Base-by-base conservation (phyloP, 2,113 vertebrate species). In the Cynopterus brachyotis region DNA sequence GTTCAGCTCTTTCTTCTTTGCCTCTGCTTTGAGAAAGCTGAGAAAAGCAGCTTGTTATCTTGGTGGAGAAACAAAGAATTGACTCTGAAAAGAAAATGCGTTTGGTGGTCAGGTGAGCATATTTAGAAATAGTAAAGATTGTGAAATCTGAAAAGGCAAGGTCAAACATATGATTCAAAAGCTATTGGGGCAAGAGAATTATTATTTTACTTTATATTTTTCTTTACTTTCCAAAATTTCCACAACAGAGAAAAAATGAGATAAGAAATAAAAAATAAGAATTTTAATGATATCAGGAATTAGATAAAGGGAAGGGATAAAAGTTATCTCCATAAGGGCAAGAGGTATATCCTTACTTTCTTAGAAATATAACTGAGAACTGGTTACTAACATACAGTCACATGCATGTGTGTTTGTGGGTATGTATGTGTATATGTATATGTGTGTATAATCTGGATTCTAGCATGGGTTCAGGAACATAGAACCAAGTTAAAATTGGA, bases 401-500 rank as follows among this genome's bases (percentile, higher is more conserved):
- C 15, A 26, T 1, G 0, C 3, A 1, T 40, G 15, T 10, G 22
- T 57, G 16, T 80, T 12, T 57, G 50, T 50, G 50, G 12, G 13
- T 47, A 13, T 47, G 55, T 20, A 20, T 22, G 55, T 22, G 3
- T 50, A 22, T 40, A 37, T 24, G 2, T 45, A 0, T 40, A 30
- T 40, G 17, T 76, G 1, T 66, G 12, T 72, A 5, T 72, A 45
- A 69, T 73, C 11, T 85, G 55, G 42, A 72, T 60, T 88, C 40
- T 72, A 16, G 11, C 9, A 11, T 57, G 72, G 47, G 4, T 45
- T 76, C 76, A 26, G 91, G 50, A 84, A 88, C 70, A 80, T 28
- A 95, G 82, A 89, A 42, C 35, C 62, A 67, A 50, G 62, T 81
- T 95, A 87, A 88, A 66, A 72, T 47, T 92, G 57, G 67, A 69